Evolutionary conservation across 2,113 vertebrate genomes (phyloP).

Genomic region (Eidolon helvum): DNA sequence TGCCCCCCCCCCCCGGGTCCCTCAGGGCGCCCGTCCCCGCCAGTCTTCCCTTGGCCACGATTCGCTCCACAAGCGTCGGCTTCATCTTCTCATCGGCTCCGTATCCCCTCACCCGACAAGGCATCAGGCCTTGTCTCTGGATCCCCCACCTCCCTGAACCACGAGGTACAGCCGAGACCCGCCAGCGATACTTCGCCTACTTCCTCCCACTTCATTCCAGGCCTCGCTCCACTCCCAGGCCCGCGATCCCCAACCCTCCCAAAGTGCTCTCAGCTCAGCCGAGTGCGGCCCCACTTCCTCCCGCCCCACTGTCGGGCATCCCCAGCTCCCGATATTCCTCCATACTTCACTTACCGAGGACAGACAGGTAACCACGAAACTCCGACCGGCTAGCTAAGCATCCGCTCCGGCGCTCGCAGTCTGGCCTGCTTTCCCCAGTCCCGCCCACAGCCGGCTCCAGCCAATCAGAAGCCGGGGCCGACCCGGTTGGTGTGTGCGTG

Average conservation of each 20-base stretch:
- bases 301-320: rapidly evolving
- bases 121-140: not conserved
- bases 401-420: rapidly evolving
- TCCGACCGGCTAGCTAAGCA: rapidly evolving
- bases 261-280: too few relatives aligned
- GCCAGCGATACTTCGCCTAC: not conserved
- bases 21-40: not conserved
- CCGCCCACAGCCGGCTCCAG: not conserved
- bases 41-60: not conserved
- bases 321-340: rapidly evolving
- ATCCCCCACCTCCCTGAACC: not conserved
- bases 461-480: not conserved
- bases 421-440: not conserved
- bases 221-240: not conserved
- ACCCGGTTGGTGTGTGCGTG: not conserved
- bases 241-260: not conserved
- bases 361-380: rapidly evolving
- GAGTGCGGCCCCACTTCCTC: not conserved
- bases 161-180: not conserved
- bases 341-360: rapidly evolving
- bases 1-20: too few relatives aligned
- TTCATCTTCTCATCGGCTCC: not conserved
- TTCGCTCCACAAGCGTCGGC: not conserved
- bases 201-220: not conserved
- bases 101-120: too few relatives aligned